A percentile compares a stretch with the other conserved stretches of the same genome.
phyloP scores from a whole-genome alignment of 2,113 vertebrate species.

The Lathamus discolor region DNA sequence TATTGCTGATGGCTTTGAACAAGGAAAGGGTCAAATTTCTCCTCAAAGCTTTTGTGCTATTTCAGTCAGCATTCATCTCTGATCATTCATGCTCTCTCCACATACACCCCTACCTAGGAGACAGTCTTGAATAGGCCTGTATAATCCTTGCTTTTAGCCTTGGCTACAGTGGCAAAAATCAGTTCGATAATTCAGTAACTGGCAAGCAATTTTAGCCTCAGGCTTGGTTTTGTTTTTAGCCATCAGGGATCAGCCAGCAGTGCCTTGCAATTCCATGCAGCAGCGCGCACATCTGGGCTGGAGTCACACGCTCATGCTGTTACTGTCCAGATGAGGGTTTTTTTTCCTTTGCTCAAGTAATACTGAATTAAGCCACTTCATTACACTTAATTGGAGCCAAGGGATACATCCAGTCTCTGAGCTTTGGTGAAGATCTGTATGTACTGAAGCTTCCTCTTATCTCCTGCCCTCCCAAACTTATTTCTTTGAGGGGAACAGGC shows the following conservation, averaged over 20 bases:
- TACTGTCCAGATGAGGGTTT: neutral
- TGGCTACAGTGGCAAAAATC: neutral
- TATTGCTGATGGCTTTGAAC: neutral
- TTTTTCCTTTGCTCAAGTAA: constrained; percentile 20
- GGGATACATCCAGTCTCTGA: constrained; percentile 3
- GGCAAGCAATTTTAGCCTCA: neutral
- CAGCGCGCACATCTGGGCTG: neutral
- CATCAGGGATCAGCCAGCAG: neutral
- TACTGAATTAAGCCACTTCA: constrained; percentile 50
- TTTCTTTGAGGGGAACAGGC: neutral
- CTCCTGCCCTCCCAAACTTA: neutral
- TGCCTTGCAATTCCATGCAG: neutral
- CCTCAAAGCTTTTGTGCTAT: neutral
- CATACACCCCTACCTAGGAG: neutral
- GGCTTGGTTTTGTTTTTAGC: constrained; percentile 5
- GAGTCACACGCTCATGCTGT: neutral
- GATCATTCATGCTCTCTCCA: neutral
- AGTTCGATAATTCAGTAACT: neutral
- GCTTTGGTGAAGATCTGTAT: neutral
- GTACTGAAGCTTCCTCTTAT: neutral
- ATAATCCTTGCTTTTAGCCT: neutral
- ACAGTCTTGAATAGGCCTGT: neutral
- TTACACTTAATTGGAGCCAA: constrained; percentile 44
- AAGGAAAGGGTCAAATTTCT: neutral
- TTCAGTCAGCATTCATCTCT: neutral